Percentiles rank a stretch among this genome's conserved stretches.
Evolutionary conservation across 2,888 invertebrate species (phyloP).

Genomic region (Aphodius granarius): DNA sequence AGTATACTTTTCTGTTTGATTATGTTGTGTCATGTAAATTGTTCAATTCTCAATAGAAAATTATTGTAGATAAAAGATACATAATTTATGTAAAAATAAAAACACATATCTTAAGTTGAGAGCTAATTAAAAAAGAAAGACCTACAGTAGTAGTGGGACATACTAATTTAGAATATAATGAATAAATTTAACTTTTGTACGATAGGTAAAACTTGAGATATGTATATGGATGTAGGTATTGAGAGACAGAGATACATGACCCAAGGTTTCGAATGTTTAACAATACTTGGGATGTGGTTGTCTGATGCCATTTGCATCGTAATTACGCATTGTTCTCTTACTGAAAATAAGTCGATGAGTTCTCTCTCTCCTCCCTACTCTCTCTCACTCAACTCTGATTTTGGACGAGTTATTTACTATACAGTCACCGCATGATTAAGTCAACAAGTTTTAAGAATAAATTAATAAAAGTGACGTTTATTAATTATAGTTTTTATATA

Average conservation of each 20-base stretch:
- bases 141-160: not conserved
- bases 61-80: too few relatives aligned
- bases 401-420: not conserved
- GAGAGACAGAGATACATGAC: not conserved
- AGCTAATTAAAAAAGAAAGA: not conserved
- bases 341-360: not conserved
- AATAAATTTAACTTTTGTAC: not conserved
- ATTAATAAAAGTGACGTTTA: not conserved
- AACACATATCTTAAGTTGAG: not conserved
- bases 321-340: constrained; percentile 4
- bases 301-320: constrained; percentile 9
- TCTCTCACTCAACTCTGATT: not conserved
- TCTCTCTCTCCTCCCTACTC: not conserved
- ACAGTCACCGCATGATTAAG: not conserved
- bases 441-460: not conserved
- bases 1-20: too few relatives aligned
- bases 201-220: not conserved
- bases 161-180: not conserved
- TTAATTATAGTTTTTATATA: not conserved
- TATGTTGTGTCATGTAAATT: too few relatives aligned
- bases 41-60: too few relatives aligned
- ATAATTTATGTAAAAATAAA: too few relatives aligned
- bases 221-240: not conserved
- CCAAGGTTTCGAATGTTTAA: not conserved
- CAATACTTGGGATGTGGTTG: not conserved